Base-by-base conservation (phyloP, 2,797 vertebrate species). In the Tiaroga cobitis region DNA sequence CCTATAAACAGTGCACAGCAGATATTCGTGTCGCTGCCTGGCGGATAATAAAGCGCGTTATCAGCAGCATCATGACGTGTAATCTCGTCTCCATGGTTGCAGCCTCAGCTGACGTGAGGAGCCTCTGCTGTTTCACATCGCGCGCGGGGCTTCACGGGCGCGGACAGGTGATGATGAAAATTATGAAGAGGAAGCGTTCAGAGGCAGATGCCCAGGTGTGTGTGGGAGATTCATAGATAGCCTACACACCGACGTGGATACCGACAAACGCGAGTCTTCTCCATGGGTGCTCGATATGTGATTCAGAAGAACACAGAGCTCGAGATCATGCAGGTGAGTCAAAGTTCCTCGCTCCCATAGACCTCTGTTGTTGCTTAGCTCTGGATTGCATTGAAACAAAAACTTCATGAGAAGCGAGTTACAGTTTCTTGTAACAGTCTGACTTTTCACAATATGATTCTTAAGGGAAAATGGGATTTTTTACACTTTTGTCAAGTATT, bases 51-150 rank as follows among this genome's bases (percentile, higher is more conserved):
- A 69, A 51, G 49, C 43, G 32, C 51, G 41, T 37, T 80, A 24
- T 37, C 80, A 37, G 15, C 34, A 37, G 21, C 37, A 37, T 81
- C 46, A 19, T 81, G 79, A 81, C 79, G 65, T 69, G 67, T 32
- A 18, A 34, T 54, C 63, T 39, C 46, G 46, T 81, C 80, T 39
- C 80, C 80, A 82, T 82, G 80, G 54, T 8, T 29, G 21, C 56
- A 54, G 65, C 65, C 34, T 70, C 80, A 37, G 80, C 80, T 81
- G 49, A 70, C 10, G 67, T 54, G 68, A 41, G n/a, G 80, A 81
- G 65, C 61, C 80, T 54, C 67, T 54, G 79, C 65, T 37, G 8
- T 3, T 29, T 80, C 77, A 80, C 59, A 32, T 32, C 77, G 61
- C 61, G 61, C 61, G 29, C 61, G 8, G 26, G 61, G 61, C 59